Conservation (phyloP, 2,113 vertebrate species). For the Corythoichthys intestinalis region DNA sequence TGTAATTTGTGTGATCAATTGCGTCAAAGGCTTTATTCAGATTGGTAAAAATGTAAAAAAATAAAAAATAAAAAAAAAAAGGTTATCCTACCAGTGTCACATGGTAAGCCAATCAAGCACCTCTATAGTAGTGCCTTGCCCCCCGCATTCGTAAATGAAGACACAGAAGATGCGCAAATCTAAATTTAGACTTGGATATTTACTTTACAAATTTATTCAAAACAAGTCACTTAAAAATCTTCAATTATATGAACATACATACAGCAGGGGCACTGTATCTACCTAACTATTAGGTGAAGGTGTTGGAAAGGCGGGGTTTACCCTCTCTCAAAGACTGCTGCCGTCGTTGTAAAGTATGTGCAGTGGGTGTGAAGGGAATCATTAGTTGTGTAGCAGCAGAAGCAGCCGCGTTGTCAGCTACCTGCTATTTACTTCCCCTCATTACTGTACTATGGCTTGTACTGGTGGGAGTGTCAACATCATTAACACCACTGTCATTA, state of each 20-base stretch:
- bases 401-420: conserved; percentile 69
- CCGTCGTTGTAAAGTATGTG: conserved; percentile 72
- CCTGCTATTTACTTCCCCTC: conserved; percentile 75
- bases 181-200: no score
- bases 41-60: no score
- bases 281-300: conserved; percentile 52
- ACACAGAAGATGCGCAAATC: not conserved
- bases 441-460: conserved; percentile 71
- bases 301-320: conserved; percentile 54
- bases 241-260: not conserved
- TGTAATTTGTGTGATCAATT: no score
- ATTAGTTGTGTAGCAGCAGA: conserved; percentile 71
- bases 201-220: not conserved
- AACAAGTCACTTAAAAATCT: not conserved
- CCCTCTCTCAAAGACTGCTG: conserved; percentile 65
- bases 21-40: no score
- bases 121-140: no score
- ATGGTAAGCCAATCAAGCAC: no score
- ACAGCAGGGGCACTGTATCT: conserved; percentile 6
- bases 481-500: conserved; percentile 77
- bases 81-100: no score
- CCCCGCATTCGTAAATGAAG: not conserved
- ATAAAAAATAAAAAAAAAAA: no score
- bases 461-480: conserved; percentile 75
- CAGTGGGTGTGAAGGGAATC: conserved; percentile 70